Evolutionary conservation across 2,797 vertebrate genomes (phyloP), one percentile per base, ranked within the genome.

Genomic region (Argentina silus): DNA sequence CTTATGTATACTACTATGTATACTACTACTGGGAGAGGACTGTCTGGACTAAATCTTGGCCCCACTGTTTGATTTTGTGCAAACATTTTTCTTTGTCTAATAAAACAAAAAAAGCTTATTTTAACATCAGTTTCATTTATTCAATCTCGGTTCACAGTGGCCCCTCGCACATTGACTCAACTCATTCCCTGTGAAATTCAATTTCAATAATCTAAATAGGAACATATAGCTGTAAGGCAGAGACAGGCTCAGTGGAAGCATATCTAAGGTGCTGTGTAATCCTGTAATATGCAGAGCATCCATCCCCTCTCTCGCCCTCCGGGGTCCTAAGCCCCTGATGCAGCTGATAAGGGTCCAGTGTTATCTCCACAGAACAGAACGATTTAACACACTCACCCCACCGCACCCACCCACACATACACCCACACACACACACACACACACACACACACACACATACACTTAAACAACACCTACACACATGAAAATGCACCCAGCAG

Each of bases 231-330:
- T 85, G 75, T 17, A 44, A 90, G 89, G 88, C 87, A 84, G 77
- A 80, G 86, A 80, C 69, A 74, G 86, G 80, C 86, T 90, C 78
- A 91, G 81, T 85, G 79, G 71, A 2, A 83, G 89, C 88, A 82
- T 89, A 86, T 90, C 88, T 85, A 90, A 92, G 91, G 90, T 90
- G 89, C 91, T 89, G 85, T 93, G 93, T 93, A 92, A 93, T 92
- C 91, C 93, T 84, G 91, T 91, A 93, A 93, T 92, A 94, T 93
- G 93, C 88, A 93, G 91, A 93, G 59, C 57, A 56, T 60, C 69
- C 17, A 90, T 92, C 88, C 89, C 85, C 87, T 80, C 85, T 87
- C 83, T 85, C 83, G 78, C 89, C 86, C 89, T 87, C 84, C 48
- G 71, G 86, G 87, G 88, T 89, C 92, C 90, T 90, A 90, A 91